Evolutionary conservation across 2,797 vertebrate species (phyloP), one percentile per base, ranked within the genome.

Genomic region (Euphonia xanthogaster): DNA sequence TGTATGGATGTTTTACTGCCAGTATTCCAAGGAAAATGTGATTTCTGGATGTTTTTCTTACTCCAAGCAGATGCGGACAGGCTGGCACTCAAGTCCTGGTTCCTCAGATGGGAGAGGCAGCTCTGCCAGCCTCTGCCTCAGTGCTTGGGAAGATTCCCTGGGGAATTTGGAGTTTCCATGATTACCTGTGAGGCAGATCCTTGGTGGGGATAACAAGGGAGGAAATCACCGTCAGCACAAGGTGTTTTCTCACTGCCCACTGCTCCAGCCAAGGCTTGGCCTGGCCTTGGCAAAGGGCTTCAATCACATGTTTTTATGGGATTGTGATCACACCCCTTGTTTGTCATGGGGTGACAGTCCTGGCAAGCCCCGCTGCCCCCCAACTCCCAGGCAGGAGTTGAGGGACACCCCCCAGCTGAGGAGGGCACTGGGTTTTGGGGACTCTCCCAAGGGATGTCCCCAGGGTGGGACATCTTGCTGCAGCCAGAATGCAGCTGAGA

Each of bases 181-280:
- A 6, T 44, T 48, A 40, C 14, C 53, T n/a, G 48, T 14, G 22
- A 66, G 31, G 54, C 37, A 61, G 42, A 23, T 39, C 61, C 57
- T 55, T 1, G 1, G 8, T 23, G 19, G 25, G 16, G 17, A 23
- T 47, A 33, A 17, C 14, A 25, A 42, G 22, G 1, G 3, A 67
- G 17, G 39, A 90, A 18, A 14, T 11, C 10, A 0, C 12, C 14
- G 25, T 40, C 60, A 51, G 30, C n/a, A 3, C 4, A 2, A 47
- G 15, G 21, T 10, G 4, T 48, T 54, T 45, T 67, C 61, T 47
- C 8, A 40, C 27, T 0, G 0, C 5, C 1, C 5, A 9, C 58
- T 57, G 33, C 2, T 0, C 27, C 42, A 7, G 22, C 8, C 31
- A 11, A n/a, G 31, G 31, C 37, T 48, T 27, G 27, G 16, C 31